A percentile compares a stretch with the other conserved stretches of the same genome.
Evolutionary conservation across 2,888 invertebrate genomes (phyloP).

Genomic region (Drosophila colorata): DNA sequence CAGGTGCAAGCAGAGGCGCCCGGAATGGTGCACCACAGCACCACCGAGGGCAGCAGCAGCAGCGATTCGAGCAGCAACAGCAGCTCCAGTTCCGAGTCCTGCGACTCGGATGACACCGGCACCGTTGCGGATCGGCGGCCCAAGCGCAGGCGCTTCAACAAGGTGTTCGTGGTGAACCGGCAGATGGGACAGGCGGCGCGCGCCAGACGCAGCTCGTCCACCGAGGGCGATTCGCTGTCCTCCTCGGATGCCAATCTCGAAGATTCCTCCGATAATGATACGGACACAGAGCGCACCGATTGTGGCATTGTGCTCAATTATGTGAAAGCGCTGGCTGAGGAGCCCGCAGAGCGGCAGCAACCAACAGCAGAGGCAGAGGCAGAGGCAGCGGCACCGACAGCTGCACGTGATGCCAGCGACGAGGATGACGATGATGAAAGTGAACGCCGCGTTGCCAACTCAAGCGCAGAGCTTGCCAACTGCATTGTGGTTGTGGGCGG

Average conservation of each 20-base stretch:
- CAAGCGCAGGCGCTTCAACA: conserved; percentile 87
- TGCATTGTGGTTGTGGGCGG: conserved; percentile 82
- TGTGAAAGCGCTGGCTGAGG: conserved; percentile 75
- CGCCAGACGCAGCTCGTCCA: conserved; percentile 86
- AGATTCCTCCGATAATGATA: conserved; percentile 89
- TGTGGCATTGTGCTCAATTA: conserved; percentile 85
- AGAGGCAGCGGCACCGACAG: conserved; percentile 4
- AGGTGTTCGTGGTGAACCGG: conserved; percentile 90
- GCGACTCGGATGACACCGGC: conserved; percentile 87
- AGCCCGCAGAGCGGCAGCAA: conserved; percentile 24
- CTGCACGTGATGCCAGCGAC: conserved; percentile 57
- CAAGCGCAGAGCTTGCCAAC: conserved; percentile 81
- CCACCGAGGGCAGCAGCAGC: conserved; percentile 76
- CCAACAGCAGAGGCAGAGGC: conserved; percentile 3
- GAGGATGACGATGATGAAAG: conserved; percentile 72
- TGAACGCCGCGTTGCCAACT: conserved; percentile 73
- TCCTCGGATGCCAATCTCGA: conserved; percentile 87
- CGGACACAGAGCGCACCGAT: conserved; percentile 86
- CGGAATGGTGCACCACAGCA: conserved; percentile 55
- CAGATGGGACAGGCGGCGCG: conserved; percentile 56
- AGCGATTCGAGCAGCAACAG: conserved; percentile 78
- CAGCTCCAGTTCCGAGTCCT: conserved; percentile 84
- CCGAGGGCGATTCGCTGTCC: conserved; percentile 87
- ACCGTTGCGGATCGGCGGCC: conserved; percentile 86
- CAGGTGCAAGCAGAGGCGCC: neutral